Base-by-base conservation (phyloP, 2,888 invertebrate species). In the Petrolisthes manimaculis region DNA sequence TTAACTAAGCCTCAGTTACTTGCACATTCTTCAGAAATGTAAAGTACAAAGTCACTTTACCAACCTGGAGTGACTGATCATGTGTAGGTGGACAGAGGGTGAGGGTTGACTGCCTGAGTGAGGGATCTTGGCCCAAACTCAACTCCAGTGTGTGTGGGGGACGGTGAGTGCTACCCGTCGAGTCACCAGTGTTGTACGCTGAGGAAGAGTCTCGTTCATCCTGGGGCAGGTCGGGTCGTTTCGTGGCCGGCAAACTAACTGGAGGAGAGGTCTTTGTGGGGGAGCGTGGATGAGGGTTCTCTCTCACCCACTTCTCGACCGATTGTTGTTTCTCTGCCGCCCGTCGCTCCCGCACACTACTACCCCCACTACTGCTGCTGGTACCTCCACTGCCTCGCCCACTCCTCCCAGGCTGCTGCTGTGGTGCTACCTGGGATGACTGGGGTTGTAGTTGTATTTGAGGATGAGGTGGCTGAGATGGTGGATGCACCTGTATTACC, bases 131-230 rank as follows among this genome's bases (percentile, higher is more conserved):
- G 37, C 93, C 93, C 71, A 94, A 93, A 78, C 93, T 93, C 37
- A 95, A 92, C 91, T 95, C 94, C 90, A 94, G 92, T 5, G 94
- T 94, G 18, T 95, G 92, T 8, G 86, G 78, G 9, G 84, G 83
- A 55, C 86, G 86, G 74, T 89, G 89, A 53, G 87, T 90, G 92
- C 95, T 95, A 91, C 96, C 95, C 92, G 95, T 95, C n/a, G 96
- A 96, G 86, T 96, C 96, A 2, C 96, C 95, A 2, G 96, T 96
- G 92, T 96, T 96, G 92, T 96, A 96, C 82, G 96, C 96, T 93
- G 95, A 95, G 67, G 95, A 95, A 80, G 95, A 95, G 90, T 95
- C 95, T 90, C 95, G 94, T 89, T 94, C 95, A 90, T 87, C 89
- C 71, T 89, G 86, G 24, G 84, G 88, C 53, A 61, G 81, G 37